phyloP scores from a whole-genome alignment of 2,888 invertebrate genomes.

The Noctua fimbriata region DNA sequence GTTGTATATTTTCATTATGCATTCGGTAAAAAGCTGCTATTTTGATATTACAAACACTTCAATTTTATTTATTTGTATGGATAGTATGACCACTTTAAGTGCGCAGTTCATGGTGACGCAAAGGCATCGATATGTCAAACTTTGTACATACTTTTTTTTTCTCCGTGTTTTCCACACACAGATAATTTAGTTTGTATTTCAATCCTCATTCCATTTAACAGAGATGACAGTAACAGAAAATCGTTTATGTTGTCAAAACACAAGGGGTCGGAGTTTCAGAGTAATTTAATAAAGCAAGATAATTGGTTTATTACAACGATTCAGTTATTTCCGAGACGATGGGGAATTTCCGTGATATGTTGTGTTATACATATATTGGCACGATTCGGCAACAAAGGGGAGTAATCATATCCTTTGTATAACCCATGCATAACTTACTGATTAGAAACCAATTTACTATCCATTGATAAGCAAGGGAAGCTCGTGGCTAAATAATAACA shows the following conservation, averaged over 20 bases:
- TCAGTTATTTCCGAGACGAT: background rate
- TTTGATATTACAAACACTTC: too few relatives aligned
- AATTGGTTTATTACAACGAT: constrained; percentile 12
- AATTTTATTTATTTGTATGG: too few relatives aligned
- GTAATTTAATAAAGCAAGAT: constrained; percentile 16
- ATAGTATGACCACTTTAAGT: too few relatives aligned
- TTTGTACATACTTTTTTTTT: background rate
- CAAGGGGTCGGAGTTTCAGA: background rate
- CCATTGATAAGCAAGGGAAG: background rate
- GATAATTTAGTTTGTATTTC: background rate
- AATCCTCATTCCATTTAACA: background rate
- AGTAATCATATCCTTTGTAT: background rate
- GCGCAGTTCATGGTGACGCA: background rate
- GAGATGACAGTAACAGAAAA: background rate
- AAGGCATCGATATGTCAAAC: background rate
- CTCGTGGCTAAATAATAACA: too few relatives aligned
- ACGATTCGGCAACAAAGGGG: background rate
- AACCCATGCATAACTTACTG: background rate
- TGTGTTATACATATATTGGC: background rate
- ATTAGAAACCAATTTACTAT: background rate
- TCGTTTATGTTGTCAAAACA: constrained; percentile 11
- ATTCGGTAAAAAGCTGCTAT: too few relatives aligned
- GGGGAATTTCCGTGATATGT: background rate
- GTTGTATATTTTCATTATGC: too few relatives aligned
- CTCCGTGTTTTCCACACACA: background rate